Evolutionary conservation across 2,888 invertebrate species (phyloP).

Genomic region (Thelaira solivaga): DNA sequence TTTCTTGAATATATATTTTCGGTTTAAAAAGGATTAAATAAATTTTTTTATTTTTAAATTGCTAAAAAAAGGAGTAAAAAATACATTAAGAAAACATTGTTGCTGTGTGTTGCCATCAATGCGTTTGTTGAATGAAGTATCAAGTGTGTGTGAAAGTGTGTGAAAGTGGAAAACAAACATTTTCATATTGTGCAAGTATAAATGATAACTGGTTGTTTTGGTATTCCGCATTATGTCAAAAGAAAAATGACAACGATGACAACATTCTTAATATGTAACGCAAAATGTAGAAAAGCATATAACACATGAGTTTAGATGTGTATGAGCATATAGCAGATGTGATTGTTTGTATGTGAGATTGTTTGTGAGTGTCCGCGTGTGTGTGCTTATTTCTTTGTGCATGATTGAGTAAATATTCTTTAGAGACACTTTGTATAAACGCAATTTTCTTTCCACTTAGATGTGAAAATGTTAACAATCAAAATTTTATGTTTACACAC

Average conservation of each 20-base stretch:
- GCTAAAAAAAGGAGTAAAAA: not conserved
- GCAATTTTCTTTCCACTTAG: constrained; percentile 61
- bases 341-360: not conserved
- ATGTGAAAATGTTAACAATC: constrained; percentile 59
- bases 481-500: constrained; percentile 61
- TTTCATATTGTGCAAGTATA: constrained; percentile 7
- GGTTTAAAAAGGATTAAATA: not conserved
- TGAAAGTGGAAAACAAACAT: not conserved
- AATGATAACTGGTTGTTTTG: constrained; percentile 49
- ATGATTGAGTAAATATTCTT: constrained; percentile 37
- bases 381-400: not conserved
- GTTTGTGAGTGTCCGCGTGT: not conserved
- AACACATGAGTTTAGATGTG: not conserved
- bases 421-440: constrained; percentile 38
- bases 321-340: constrained; percentile 4
- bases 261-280: constrained; percentile 10
- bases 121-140: constrained; percentile 7
- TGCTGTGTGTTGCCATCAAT: constrained; percentile 22
- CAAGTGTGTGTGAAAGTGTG: not conserved
- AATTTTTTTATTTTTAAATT: not conserved
- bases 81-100: constrained; percentile 30
- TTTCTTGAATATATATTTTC: not conserved
- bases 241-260: constrained; percentile 56
- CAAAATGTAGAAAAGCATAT: not conserved
- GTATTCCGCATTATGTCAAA: constrained; percentile 45